Evolutionary conservation across 2,888 invertebrate genomes (phyloP).

Genomic region (Phania funesta): DNA sequence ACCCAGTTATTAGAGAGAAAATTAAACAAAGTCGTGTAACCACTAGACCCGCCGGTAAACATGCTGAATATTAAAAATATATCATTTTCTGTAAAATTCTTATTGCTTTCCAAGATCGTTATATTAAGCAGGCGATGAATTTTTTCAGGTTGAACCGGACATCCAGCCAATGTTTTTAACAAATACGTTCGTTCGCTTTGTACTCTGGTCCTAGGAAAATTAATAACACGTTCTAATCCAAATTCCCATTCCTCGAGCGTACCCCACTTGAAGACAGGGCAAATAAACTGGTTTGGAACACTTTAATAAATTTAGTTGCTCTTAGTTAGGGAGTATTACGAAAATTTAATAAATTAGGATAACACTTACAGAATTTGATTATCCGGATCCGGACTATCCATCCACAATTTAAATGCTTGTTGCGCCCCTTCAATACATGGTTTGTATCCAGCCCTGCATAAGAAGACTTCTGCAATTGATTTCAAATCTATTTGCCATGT

Average conservation of each 20-base stretch:
- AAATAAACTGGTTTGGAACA: conserved; percentile 87
- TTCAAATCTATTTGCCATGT: conserved; percentile 86
- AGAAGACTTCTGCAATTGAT: conserved; percentile 85
- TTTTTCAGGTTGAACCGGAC: conserved; percentile 87
- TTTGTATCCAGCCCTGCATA: conserved; percentile 88
- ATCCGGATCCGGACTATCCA: conserved; percentile 87
- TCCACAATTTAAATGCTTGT: conserved; percentile 87
- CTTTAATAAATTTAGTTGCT: conserved; percentile 79
- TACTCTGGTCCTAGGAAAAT: conserved; percentile 86
- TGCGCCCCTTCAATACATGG: conserved; percentile 90
- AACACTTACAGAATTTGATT: conserved; percentile 88
- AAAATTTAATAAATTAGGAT: not conserved
- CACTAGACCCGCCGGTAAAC: conserved; percentile 86
- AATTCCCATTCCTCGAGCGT: conserved; percentile 90
- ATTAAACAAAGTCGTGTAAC: conserved; percentile 87
- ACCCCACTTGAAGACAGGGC: conserved; percentile 92
- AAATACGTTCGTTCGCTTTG: conserved; percentile 89
- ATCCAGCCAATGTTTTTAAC: conserved; percentile 89
- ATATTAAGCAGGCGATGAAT: conserved; percentile 85
- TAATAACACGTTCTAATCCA: conserved; percentile 87
- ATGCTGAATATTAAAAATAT: conserved; percentile 88
- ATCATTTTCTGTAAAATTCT: conserved; percentile 89
- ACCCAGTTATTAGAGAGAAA: conserved; percentile 88
- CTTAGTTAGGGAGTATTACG: not conserved
- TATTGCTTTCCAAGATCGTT: conserved; percentile 85